Evolutionary conservation across 1,140 invertebrate genomes (phyloP).

Genomic region (Zaprionus vittiger): DNA sequence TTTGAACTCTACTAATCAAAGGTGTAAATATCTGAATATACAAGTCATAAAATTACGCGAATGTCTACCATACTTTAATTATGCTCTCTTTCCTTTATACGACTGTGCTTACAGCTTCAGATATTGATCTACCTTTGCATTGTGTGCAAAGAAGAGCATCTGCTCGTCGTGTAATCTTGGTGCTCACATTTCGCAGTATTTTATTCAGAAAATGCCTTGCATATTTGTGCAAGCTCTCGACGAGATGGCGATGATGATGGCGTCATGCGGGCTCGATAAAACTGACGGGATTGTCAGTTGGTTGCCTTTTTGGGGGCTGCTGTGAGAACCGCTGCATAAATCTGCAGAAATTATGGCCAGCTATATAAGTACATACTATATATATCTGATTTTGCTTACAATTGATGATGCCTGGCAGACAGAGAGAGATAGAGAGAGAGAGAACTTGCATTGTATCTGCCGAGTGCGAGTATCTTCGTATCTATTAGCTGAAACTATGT

Average conservation of each 20-base stretch:
- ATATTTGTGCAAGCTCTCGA: slow-evolving; percentile 59
- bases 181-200: not conserved
- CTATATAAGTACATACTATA: slow-evolving; percentile 6
- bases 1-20: not conserved
- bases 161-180: not conserved
- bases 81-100: too few relatives aligned
- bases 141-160: not conserved
- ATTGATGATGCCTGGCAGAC: slow-evolving; percentile 35
- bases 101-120: too few relatives aligned
- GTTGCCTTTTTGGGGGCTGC: slow-evolving; percentile 33
- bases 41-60: too few relatives aligned
- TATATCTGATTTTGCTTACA: slow-evolving; percentile 37
- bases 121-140: not conserved
- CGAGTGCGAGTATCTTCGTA: slow-evolving; percentile 11
- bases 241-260: slow-evolving; percentile 36
- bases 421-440: not conserved
- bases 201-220: slow-evolving; percentile 65
- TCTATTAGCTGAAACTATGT: slow-evolving; percentile 63
- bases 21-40: not conserved
- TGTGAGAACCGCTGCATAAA: slow-evolving; percentile 54
- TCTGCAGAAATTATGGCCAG: slow-evolving; percentile 56
- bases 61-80: too few relatives aligned
- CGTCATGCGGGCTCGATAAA: slow-evolving; percentile 65
- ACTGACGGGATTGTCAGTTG: slow-evolving; percentile 48
- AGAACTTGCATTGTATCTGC: slow-evolving; percentile 21